Evolutionary conservation across 2,797 vertebrate species (phyloP).

Genomic region (Lagocephalus sceleratus): DNA sequence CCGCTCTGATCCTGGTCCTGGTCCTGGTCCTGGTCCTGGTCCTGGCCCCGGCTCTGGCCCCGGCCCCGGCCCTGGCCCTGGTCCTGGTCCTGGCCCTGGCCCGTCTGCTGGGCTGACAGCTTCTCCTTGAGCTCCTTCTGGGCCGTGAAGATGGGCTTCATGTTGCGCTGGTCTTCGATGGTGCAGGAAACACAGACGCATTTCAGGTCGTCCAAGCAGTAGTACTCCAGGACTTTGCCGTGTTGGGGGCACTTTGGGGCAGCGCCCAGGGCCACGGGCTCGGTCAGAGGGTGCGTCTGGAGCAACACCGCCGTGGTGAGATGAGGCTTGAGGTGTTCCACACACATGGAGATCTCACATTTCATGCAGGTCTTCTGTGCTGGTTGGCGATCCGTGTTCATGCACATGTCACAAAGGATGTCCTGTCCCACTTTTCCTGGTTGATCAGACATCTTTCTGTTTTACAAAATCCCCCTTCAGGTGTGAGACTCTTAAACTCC

Average conservation of each 20-base stretch:
- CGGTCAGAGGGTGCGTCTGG: slow-evolving; percentile 63
- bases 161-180: slow-evolving; percentile 66
- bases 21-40: slow-evolving; percentile 14
- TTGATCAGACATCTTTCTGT: too few relatives aligned
- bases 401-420: too few relatives aligned
- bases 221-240: slow-evolving; percentile 66
- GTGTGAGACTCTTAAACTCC: too few relatives aligned
- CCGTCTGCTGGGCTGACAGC: too few relatives aligned
- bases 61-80: too few relatives aligned
- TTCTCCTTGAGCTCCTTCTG: slow-evolving; percentile 56
- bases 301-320: slow-evolving; percentile 61
- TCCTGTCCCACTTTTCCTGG: too few relatives aligned
- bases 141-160: slow-evolving; percentile 65
- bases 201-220: slow-evolving; percentile 61
- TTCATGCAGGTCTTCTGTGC: too few relatives aligned
- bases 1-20: slow-evolving; percentile 28
- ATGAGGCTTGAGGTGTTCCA: too few relatives aligned
- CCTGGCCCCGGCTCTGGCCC: slow-evolving; percentile 21
- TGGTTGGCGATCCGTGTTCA: too few relatives aligned
- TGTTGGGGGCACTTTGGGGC: slow-evolving; percentile 56
- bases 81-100: too few relatives aligned
- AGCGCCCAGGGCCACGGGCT: slow-evolving; percentile 41
- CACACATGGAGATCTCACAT: too few relatives aligned
- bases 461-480: too few relatives aligned
- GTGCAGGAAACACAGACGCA: slow-evolving; percentile 67